A percentile compares a stretch with the other conserved stretches of the same genome.
Conservation (phyloP, 2,888 invertebrate species). For the Hipparchia semele region DNA sequence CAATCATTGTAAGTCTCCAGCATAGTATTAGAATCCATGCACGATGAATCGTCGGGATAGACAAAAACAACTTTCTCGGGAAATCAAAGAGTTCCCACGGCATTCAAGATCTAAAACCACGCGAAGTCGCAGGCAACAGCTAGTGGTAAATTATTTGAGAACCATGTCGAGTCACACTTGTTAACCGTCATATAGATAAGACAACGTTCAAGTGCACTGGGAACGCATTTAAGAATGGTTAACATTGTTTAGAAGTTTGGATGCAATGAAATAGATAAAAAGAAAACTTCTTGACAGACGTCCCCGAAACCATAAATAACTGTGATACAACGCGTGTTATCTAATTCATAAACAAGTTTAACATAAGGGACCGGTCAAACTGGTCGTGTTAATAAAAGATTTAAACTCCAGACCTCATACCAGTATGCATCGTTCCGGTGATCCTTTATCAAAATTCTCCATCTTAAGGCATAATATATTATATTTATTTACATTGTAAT, state of each 20-base stretch:
- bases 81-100: too few relatives aligned
- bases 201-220: slow-evolving; percentile 38
- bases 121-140: not conserved
- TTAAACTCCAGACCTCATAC: slow-evolving; percentile 11
- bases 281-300: slow-evolving; percentile 22
- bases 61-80: too few relatives aligned
- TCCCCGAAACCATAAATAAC: slow-evolving; percentile 27
- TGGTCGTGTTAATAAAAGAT: slow-evolving; percentile 27
- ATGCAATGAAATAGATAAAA: slow-evolving; percentile 35
- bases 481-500: slow-evolving; percentile 17
- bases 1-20: too few relatives aligned
- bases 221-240: slow-evolving; percentile 39
- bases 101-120: not conserved
- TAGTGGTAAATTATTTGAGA: slow-evolving; percentile 3
- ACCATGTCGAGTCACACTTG: slow-evolving; percentile 30
- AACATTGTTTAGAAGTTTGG: slow-evolving; percentile 36
- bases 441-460: slow-evolving; percentile 33
- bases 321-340: slow-evolving; percentile 23
- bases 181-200: slow-evolving; percentile 43
- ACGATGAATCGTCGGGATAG: too few relatives aligned
- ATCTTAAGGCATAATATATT: slow-evolving; percentile 23
- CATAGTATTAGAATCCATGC: too few relatives aligned
- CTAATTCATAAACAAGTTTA: slow-evolving; percentile 29
- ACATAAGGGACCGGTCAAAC: slow-evolving; percentile 27
- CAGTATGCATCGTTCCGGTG: slow-evolving; percentile 12